Base-by-base conservation (phyloP, 2,888 invertebrate species). In the Argyresthia albistria region DNA sequence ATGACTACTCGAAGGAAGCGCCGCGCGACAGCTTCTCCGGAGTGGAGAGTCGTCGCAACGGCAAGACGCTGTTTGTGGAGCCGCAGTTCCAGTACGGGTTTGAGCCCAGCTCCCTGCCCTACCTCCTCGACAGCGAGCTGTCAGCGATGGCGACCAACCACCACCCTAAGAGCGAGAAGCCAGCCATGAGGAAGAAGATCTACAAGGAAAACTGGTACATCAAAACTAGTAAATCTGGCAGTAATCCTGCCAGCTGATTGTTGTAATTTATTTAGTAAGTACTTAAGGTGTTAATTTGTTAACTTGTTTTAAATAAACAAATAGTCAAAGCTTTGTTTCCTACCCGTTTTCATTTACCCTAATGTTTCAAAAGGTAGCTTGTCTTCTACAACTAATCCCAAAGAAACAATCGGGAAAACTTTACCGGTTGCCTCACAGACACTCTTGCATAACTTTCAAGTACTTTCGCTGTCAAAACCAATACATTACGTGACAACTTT, bases 61-160 rank as follows among this genome's bases (percentile, higher is more conserved):
- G 61, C 53, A 78, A 70, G 60, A 81, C 81, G 42, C 74, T 74
- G 55, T 83, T 84, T 54, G 81, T 86, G 43, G 84, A 86, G 58
- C 88, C 88, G 0, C 84, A 81, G 56, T 87, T 80, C 60, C 86
- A 88, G 58, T 88, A 87, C 58, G 88, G 88, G 8, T 88, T 88
- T 62, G 83, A 86, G 57, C 87, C 88, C 9, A 67, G 82, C 52
- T 61, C 73, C 8, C 58, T 82, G 56, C 81, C 84, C 42, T 67
- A 67, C 53, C 63, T 82, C 25, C 67, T 84, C 37, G 84, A 86
- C 57, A 81, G 82, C 56, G 84, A 86, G 59, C 59, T 83, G 25
- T 73, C 84, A 12, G 76, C 86, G 8, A 82, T 84, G 80, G 79
- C 83, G 2, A 80, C 74, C 60, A 82, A 81, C 67, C 58, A 72